Evolutionary conservation across 2,113 vertebrate genomes (phyloP), one percentile per base, ranked within the genome.

Genomic region (Otus sunia): DNA sequence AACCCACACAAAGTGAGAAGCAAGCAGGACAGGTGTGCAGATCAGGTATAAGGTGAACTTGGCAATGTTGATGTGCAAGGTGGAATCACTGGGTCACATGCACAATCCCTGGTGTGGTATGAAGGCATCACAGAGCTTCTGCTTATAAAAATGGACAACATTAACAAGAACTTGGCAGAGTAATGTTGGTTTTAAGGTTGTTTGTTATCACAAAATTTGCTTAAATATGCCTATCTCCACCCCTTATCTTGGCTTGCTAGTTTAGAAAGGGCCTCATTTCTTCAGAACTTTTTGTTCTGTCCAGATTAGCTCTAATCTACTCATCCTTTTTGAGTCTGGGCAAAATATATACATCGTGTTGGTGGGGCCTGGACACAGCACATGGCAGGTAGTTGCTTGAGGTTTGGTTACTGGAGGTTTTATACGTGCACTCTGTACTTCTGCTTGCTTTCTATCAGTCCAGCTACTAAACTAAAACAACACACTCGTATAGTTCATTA

Each of bases 381-480:
- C 6, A 1, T 8, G 41, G 32, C 50, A 52, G 34, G 32, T 18
- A 32, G 23, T 37, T 41, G 6, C 47, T 56, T 50, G 41, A 27
- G 5, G 15, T 52, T 68, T 72, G 56, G 17, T 41, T 62, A 27
- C 20, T 55, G 29, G 15, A n/a, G 20, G 9, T 9, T 77, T 84
- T 27, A n/a, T 59, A 36, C 8, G 12, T 23, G 13, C 6, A 34
- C 1, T 3, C 30, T 62, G 5, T 39, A 22, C 55, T 86, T 73
- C 76, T 63, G 20, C 64, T 95, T 84, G 37, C 32, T 95, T 91
- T 79, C 53, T 58, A 21, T 73, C 60, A 92, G 41, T 67, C 60
- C 72, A 52, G 47, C 49, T 84, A 19, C 72, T 56, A 66, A 76
- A 95, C 37, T 72, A 27, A 72, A 96, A 27, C 36, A 76, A 27